phyloP scores from a whole-genome alignment of 2,797 vertebrate genomes.

The Rhodeus uyekii region DNA sequence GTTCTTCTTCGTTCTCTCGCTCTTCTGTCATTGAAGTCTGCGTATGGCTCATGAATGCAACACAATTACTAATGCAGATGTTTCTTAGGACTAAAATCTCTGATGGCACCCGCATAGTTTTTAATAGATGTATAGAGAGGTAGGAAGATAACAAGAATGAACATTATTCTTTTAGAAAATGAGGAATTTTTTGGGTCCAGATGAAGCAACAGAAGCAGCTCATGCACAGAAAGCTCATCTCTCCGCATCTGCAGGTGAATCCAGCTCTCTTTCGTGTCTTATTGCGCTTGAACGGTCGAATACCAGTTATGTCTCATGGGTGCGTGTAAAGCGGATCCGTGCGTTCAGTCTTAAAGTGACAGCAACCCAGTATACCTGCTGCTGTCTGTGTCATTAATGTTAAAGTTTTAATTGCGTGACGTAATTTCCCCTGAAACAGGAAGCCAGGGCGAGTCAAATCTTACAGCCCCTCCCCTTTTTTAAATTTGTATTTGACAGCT shows the following conservation, averaged over 20 bases:
- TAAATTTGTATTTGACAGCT: no score
- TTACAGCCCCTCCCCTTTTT: no score
- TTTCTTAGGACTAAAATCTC: constrained; percentile 18
- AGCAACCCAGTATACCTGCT: no score
- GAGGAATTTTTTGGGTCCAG: background rate
- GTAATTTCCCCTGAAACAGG: no score
- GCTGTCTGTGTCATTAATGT: no score
- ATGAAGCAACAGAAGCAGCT: background rate
- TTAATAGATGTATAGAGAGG: background rate
- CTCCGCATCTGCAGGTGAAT: background rate
- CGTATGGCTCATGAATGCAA: constrained; percentile 5
- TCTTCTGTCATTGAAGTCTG: constrained; percentile 11
- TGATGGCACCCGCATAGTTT: background rate
- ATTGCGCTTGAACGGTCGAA: background rate
- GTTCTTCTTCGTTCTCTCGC: constrained; percentile 8
- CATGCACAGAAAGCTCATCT: background rate
- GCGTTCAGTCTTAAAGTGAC: no score
- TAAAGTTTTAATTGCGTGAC: no score
- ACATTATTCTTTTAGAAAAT: constrained; percentile 1
- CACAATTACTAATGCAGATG: constrained; percentile 4
- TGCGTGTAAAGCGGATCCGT: no score
- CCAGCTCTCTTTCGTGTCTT: background rate
- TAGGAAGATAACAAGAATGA: background rate
- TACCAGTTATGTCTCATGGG: background rate
- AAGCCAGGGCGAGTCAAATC: no score